Conservation (phyloP, 1,140 invertebrate genomes). For the Vollenhovia emeryi region DNA sequence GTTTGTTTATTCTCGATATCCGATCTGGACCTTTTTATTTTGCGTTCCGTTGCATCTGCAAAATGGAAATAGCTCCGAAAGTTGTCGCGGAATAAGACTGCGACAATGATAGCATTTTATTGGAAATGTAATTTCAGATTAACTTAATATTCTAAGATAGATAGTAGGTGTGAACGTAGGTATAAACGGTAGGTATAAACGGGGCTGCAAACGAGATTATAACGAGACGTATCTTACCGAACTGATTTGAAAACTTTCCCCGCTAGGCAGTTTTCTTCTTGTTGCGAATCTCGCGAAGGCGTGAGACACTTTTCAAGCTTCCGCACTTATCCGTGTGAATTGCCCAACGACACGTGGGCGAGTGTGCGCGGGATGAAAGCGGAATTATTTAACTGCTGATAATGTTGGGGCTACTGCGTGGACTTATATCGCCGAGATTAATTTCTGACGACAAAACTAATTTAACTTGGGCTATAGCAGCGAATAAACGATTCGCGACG, state of each 20-base stretch:
- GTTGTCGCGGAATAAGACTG: not conserved
- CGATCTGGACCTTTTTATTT: conserved; percentile 8
- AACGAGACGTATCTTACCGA: not conserved
- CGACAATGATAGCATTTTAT: not conserved
- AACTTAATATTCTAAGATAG: not conserved
- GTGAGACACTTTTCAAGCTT: not conserved
- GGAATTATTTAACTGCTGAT: conserved; percentile 37
- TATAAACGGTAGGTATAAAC: not conserved
- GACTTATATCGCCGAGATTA: conserved; percentile 36
- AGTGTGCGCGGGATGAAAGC: conserved; percentile 6
- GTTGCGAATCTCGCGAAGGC: too few relatives aligned
- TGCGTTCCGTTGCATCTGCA: not conserved
- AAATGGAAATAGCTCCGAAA: not conserved
- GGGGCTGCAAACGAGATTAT: not conserved
- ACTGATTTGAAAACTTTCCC: not conserved
- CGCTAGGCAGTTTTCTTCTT: not conserved
- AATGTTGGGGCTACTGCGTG: conserved; percentile 9
- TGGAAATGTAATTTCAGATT: not conserved
- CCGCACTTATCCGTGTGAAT: not conserved
- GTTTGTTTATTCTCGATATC: conserved; percentile 40
- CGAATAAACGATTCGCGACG: conserved; percentile 47
- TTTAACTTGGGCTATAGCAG: conserved; percentile 47
- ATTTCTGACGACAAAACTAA: conserved; percentile 54
- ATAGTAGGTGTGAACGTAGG: not conserved
- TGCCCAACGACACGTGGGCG: not conserved